Percentiles rank a stretch among this genome's conserved stretches.
Evolutionary conservation across 2,113 vertebrate genomes (phyloP).

Genomic region (Symphodus melops): DNA sequence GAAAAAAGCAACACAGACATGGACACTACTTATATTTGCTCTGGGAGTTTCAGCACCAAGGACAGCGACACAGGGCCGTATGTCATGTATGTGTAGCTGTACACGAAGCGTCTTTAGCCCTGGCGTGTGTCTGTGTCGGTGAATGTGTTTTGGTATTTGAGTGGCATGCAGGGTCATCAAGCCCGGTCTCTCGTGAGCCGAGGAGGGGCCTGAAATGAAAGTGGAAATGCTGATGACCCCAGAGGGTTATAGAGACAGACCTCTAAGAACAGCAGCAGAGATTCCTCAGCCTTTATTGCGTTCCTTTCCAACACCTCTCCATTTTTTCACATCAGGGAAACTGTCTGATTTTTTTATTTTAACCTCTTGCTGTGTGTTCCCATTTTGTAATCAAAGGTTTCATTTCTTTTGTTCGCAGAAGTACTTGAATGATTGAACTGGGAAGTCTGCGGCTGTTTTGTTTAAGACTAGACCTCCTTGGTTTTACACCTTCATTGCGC

Average conservation of each 20-base stretch:
- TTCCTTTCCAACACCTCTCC: slow-evolving; percentile 57
- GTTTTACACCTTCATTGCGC: background rate
- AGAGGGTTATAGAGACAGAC: slow-evolving; percentile 56
- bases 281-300: slow-evolving; percentile 57
- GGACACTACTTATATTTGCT: slow-evolving; percentile 44
- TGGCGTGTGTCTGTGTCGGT: background rate
- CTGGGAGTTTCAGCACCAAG: slow-evolving; percentile 55
- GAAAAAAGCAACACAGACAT: slow-evolving; percentile 6
- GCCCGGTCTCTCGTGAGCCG: slow-evolving; percentile 28
- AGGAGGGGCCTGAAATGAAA: slow-evolving; percentile 45
- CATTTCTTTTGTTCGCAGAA: background rate
- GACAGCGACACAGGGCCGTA: slow-evolving; percentile 10
- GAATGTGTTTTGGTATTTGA: slow-evolving; percentile 7
- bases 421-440: background rate
- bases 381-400: slow-evolving; percentile 3
- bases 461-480: background rate
- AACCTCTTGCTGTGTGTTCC: background rate
- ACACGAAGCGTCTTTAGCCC: background rate
- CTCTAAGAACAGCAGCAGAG: slow-evolving; percentile 50
- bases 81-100: slow-evolving; percentile 12
- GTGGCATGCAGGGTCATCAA: slow-evolving; percentile 27
- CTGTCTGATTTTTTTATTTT: background rate
- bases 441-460: slow-evolving; percentile 1
- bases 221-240: slow-evolving; percentile 59
- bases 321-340: slow-evolving; percentile 12